A percentile compares a stretch with the other conserved stretches of the same genome.
These are phyloP conservation scores for Lithophane semibrunnea DNA, from an alignment of 2,888 invertebrate species.

Conservation along the genomic window DNA sequence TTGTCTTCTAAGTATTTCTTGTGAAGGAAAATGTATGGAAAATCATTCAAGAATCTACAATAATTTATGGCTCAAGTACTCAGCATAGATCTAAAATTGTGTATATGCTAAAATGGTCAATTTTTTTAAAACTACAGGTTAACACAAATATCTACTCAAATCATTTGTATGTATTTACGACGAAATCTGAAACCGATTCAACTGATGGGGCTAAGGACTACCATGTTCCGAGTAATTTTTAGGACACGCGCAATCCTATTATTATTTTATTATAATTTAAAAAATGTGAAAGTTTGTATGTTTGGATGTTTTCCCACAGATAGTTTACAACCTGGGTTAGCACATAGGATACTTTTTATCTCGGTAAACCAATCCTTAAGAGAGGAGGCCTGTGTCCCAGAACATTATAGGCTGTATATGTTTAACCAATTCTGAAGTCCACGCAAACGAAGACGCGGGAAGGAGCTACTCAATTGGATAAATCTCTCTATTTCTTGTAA, in stretches of 20 bases:
- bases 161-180: not conserved
- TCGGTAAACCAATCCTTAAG: not conserved
- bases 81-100: not conserved
- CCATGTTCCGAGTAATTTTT: not conserved
- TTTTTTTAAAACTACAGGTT: conserved; percentile 35
- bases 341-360: not conserved
- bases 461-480: not conserved
- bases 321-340: not conserved
- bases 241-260: not conserved
- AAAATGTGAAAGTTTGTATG: not conserved
- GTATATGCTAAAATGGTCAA: not conserved
- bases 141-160: conserved; percentile 31
- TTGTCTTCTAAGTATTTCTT: conserved; percentile 1
- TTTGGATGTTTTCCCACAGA: not conserved
- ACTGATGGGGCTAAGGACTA: conserved; percentile 1
- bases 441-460: not conserved
- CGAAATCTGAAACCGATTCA: conserved; percentile 21
- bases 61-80: not conserved
- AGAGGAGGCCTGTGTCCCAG: too few relatives aligned
- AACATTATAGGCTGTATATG: too few relatives aligned
- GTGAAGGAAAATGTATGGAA: conserved; percentile 11
- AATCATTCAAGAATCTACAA: conserved; percentile 1
- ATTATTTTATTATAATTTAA: not conserved
- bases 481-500: not conserved
- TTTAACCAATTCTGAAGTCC: not conserved